Percentiles rank a stretch among this genome's conserved stretches.
phyloP scores from a whole-genome alignment of 1,140 invertebrate species.

The Zaprionus tsacasi region DNA sequence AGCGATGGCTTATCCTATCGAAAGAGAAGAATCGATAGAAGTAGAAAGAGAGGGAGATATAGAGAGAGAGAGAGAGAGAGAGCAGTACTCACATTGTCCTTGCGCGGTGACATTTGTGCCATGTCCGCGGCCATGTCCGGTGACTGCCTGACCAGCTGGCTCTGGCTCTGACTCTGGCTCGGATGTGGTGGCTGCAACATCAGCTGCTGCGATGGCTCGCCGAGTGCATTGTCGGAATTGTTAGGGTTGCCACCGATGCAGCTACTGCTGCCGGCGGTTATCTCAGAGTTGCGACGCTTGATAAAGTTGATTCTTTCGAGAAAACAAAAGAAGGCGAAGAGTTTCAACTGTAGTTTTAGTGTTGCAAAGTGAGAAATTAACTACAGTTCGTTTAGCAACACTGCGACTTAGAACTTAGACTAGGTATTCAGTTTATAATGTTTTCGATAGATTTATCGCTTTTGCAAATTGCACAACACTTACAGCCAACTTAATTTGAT shows the following conservation, averaged over 20 bases:
- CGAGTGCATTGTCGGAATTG: constrained; percentile 81
- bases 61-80: background rate
- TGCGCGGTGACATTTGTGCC: constrained; percentile 84
- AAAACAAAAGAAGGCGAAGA: background rate
- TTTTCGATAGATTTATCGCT: too few relatives aligned
- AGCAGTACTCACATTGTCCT: constrained; percentile 84
- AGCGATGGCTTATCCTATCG: constrained; percentile 85
- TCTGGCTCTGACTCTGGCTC: constrained; percentile 62
- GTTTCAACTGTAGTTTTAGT: constrained; percentile 1
- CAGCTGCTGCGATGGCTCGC: constrained; percentile 68
- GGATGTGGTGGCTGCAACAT: constrained; percentile 58
- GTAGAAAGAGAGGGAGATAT: background rate
- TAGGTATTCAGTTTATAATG: too few relatives aligned
- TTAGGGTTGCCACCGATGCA: constrained; percentile 67
- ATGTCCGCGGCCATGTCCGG: constrained; percentile 66
- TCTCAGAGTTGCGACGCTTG: constrained; percentile 84
- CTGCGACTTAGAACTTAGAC: too few relatives aligned
- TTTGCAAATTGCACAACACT: too few relatives aligned
- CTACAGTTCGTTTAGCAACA: too few relatives aligned
- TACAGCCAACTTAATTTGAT: too few relatives aligned
- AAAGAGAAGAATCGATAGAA: background rate
- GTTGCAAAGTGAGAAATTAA: background rate
- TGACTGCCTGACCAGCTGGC: constrained; percentile 53
- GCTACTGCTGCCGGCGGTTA: constrained; percentile 71
- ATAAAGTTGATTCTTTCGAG: constrained; percentile 85